A percentile compares a stretch with the other conserved stretches of the same genome.
These are phyloP conservation scores for Malurus alboscapulatus DNA, from an alignment of 2,113 vertebrate species.

Conservation along the genomic window DNA sequence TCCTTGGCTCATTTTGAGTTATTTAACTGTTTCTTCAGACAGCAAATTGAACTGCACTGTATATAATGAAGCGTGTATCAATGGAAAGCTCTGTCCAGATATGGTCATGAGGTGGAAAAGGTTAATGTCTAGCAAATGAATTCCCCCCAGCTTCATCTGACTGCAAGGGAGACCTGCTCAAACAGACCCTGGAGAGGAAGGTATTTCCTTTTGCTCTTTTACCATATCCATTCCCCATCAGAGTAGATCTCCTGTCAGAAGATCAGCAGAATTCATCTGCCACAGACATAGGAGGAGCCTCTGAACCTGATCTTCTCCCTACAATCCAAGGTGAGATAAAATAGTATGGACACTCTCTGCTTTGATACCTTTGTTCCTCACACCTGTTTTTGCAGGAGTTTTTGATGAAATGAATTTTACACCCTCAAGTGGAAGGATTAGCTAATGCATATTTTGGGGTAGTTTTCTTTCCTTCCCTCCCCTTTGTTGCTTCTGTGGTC, in stretches of 20 bases:
- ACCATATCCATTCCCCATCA: rapidly evolving
- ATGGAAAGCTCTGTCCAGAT: neutral
- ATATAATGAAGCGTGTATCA: neutral
- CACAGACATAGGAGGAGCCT: neutral
- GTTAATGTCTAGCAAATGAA: neutral
- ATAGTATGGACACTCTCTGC: neutral
- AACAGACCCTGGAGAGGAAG: neutral
- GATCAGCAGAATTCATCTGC: neutral
- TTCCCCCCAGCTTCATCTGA: neutral
- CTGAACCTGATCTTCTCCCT: neutral
- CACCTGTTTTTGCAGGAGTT: neutral
- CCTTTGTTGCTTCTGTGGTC: neutral
- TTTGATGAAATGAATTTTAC: neutral
- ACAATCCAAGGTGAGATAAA: neutral
- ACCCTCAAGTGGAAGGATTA: neutral
- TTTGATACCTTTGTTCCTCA: neutral
- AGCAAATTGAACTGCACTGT: neutral
- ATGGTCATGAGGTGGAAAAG: neutral
- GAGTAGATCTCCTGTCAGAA: neutral
- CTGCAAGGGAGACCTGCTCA: neutral
- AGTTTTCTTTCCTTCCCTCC: neutral
- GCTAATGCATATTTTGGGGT: neutral
- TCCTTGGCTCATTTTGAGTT: neutral
- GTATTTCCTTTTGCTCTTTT: neutral
- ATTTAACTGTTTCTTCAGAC: neutral